Evolutionary conservation across 2,888 invertebrate genomes (phyloP), one percentile per base, ranked within the genome.

Genomic region (Dorcus hopei): DNA sequence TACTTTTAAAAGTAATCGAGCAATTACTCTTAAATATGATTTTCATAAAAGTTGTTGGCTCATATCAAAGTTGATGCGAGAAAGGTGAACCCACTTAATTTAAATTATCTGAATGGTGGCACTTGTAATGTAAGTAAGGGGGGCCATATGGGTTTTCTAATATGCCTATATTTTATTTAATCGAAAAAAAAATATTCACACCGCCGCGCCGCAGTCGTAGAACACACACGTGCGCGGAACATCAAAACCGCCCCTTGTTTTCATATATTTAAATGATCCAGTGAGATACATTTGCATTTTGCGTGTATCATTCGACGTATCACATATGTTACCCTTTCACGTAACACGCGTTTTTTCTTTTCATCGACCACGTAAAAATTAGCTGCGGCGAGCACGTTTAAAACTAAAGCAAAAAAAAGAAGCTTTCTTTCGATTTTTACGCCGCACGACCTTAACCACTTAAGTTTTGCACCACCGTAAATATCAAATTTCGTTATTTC

Each of bases 261-360:
- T 73, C 70, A 71, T 74, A 70, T 73, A 75, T 75, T 75, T 71
- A 75, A 74, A 74, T 74, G 72, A 72, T 74, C 68, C 54, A 57
- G 66, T 66, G 69, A 64, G 66, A 64, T 68, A 58, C 70, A 74
- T 74, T 75, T 74, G 69, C 74, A 74, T 74, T 73, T 74, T 72
- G 73, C 72, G 70, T 73, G 70, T 67, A 67, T 65, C 68, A 58
- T 57, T 55, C 48, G 42, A 51, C 55, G 61, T 64, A 68, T 64
- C 65, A 64, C 70, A 69, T 73, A 74, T 74, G 73, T 73, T 73
- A 69, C 68, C 67, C 72, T 65, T 62, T 62, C 65, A 58, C 23
- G 23, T 19, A 19, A 45, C 45, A 19, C 9, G 23, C 23, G 23
- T 45, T 45, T 11, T 45, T 45, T 19, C 14, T 33, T 33, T 33